Conservation (phyloP, 2,888 invertebrate species). For the Syritta pipiens region DNA sequence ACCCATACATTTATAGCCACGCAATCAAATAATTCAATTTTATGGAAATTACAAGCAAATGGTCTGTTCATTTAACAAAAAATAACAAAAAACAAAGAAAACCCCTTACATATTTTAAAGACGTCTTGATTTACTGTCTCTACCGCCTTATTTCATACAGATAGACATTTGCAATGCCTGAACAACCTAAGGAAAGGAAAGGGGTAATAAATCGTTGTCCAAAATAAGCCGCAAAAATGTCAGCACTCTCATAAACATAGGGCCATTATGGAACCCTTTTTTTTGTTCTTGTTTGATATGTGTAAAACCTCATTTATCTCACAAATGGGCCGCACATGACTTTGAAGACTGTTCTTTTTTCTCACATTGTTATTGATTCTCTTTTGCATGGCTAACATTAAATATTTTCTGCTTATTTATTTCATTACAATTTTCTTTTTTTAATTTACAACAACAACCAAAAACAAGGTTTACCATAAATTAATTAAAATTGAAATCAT, state of each 20-base stretch:
- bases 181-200: not conserved
- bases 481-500: constrained; percentile 36
- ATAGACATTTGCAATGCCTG: not conserved
- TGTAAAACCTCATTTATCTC: constrained; percentile 25
- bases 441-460: not conserved
- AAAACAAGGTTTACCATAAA: constrained; percentile 21
- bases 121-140: constrained; percentile 28
- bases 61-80: not conserved
- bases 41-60: not conserved
- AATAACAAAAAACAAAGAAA: not conserved
- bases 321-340: constrained; percentile 28
- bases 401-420: not conserved
- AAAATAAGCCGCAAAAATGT: constrained; percentile 25
- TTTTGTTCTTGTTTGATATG: constrained; percentile 1
- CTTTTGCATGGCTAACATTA: constrained; percentile 12
- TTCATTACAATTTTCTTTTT: not conserved
- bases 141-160: not conserved
- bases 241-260: constrained; percentile 30
- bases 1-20: too few species aligned
- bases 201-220: constrained; percentile 36
- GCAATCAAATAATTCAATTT: too few species aligned
- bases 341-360: constrained; percentile 1
- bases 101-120: not conserved
- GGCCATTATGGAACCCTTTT: not conserved
- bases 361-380: too few species aligned